phyloP scores from a whole-genome alignment of 2,888 invertebrate species.

The Caenorhabditis becei region DNA sequence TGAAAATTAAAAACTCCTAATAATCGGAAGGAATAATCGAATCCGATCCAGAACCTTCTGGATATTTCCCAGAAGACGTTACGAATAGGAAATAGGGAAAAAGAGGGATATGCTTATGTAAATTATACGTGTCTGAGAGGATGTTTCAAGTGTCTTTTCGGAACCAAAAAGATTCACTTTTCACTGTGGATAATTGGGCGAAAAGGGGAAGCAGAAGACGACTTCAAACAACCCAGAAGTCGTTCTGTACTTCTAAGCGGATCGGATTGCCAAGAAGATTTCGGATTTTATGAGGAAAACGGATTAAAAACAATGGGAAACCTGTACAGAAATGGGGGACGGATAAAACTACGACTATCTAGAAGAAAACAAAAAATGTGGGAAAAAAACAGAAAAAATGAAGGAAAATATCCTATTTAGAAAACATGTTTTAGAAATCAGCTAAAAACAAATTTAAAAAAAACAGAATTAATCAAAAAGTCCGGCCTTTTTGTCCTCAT shows the following conservation, averaged over 20 bases:
- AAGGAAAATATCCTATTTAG: background rate
- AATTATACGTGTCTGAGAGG: slow-evolving; percentile 30
- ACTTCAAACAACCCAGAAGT: background rate
- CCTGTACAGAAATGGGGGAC: slow-evolving; percentile 29
- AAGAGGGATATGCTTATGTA: slow-evolving; percentile 32
- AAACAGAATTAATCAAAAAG: slow-evolving; percentile 68
- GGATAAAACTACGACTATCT: slow-evolving; percentile 26
- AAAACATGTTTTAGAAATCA: slow-evolving; percentile 14
- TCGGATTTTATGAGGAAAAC: background rate
- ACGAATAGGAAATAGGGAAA: background rate
- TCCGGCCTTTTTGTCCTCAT: slow-evolving; percentile 75
- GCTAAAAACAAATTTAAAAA: slow-evolving; percentile 9
- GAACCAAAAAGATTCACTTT: background rate
- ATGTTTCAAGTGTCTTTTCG: slow-evolving; percentile 37
- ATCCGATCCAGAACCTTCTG: too few species aligned
- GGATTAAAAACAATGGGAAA: slow-evolving; percentile 25
- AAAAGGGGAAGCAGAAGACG: slow-evolving; percentile 2
- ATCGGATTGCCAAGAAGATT: background rate
- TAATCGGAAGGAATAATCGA: too few species aligned
- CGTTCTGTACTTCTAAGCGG: slow-evolving; percentile 3
- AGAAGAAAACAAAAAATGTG: background rate
- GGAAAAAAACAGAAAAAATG: slow-evolving; percentile 14
- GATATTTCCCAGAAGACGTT: too few species aligned
- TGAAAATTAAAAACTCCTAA: too few species aligned
- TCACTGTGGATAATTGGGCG: slow-evolving; percentile 32